Evolutionary conservation across 2,888 invertebrate species (phyloP).

Genomic region (Teleogryllus oceanicus): DNA sequence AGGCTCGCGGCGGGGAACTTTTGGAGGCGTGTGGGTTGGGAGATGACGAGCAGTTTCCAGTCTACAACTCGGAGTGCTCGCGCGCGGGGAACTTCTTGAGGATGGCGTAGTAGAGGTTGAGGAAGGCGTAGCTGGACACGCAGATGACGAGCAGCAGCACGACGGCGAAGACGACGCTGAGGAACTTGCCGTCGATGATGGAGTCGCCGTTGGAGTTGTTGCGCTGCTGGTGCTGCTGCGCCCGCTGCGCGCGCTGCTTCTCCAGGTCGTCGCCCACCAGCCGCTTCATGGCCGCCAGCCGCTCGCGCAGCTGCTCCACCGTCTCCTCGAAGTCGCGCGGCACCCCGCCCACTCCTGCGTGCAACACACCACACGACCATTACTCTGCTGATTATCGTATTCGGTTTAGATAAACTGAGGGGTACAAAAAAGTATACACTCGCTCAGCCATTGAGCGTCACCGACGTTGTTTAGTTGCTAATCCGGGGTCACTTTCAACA

Average conservation of each 20-base stretch:
- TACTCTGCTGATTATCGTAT: neutral
- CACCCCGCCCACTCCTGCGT: neutral
- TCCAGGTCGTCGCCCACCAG: conserved; percentile 63
- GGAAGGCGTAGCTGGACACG: conserved; percentile 81
- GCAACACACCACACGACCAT: neutral
- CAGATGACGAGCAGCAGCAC: conserved; percentile 73
- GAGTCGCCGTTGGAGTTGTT: conserved; percentile 34
- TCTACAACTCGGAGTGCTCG: conserved; percentile 72
- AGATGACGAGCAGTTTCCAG: conserved; percentile 70
- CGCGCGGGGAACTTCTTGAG: conserved; percentile 74
- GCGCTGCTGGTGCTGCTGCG: neutral
- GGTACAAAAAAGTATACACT: too few species aligned
- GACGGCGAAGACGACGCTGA: conserved; percentile 77
- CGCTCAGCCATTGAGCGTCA: too few species aligned
- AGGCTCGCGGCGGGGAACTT: too few species aligned
- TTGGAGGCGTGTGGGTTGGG: too few species aligned
- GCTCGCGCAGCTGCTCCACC: conserved; percentile 74
- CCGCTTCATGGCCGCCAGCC: conserved; percentile 74
- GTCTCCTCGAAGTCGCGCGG: conserved; percentile 54
- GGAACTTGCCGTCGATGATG: conserved; percentile 77
- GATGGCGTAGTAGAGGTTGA: conserved; percentile 75
- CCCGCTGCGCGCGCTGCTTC: conserved; percentile 40
- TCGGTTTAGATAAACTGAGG: too few species aligned
- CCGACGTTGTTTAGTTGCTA: too few species aligned
- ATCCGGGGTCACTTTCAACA: too few species aligned